Evolutionary conservation across 2,888 invertebrate genomes (phyloP).

Genomic region (Pycnomerus fuliginosus): DNA sequence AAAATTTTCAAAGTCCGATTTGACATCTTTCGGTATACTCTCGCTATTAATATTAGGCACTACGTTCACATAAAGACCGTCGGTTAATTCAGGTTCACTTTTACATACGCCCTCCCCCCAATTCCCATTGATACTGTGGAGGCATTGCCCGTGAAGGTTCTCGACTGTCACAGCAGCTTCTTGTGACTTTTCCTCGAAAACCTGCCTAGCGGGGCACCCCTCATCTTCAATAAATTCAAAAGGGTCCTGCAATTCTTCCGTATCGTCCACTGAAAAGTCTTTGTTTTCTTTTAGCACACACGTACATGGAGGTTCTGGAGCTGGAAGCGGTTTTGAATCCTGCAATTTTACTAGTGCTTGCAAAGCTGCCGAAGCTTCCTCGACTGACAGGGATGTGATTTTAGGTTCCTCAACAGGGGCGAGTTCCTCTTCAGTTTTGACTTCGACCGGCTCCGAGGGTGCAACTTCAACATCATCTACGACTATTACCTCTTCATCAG

Average conservation of each 20-base stretch:
- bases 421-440: constrained; percentile 1
- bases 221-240: constrained; percentile 58
- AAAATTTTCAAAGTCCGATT: constrained; percentile 47
- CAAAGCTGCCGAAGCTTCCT: constrained; percentile 64
- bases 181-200: constrained; percentile 54
- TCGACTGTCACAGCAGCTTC: constrained; percentile 55
- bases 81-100: constrained; percentile 26
- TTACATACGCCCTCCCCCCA: constrained; percentile 18
- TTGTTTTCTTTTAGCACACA: constrained; percentile 44
- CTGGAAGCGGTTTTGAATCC: too few species aligned
- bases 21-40: constrained; percentile 41
- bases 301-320: constrained; percentile 38
- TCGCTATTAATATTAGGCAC: constrained; percentile 53
- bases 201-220: constrained; percentile 56
- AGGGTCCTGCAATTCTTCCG: constrained; percentile 33
- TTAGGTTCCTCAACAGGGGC: constrained; percentile 9
- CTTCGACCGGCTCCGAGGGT: constrained; percentile 14
- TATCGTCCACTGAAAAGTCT: constrained; percentile 40
- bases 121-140: constrained; percentile 49
- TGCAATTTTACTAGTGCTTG: constrained; percentile 62
- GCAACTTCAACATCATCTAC: constrained; percentile 35
- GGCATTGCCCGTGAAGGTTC: constrained; percentile 49
- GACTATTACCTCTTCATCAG: constrained; percentile 34
- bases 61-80: constrained; percentile 49
- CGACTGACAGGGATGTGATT: constrained; percentile 53